Percentiles rank a stretch among this genome's conserved stretches.
Evolutionary conservation across 2,113 vertebrate species (phyloP).

Genomic region (Cacatua alba): DNA sequence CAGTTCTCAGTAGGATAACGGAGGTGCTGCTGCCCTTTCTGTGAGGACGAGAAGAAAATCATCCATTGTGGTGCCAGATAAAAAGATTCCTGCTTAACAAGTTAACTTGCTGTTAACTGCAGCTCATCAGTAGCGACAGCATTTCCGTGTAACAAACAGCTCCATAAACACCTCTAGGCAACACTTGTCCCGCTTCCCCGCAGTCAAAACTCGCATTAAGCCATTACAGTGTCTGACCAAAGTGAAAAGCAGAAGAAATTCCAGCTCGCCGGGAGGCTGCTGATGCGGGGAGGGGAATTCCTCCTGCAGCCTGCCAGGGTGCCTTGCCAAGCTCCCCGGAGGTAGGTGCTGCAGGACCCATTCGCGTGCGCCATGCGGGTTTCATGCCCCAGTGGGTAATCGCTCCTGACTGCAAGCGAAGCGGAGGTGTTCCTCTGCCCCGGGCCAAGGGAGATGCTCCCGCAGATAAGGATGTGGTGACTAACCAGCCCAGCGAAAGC

Average conservation of each 20-base stretch:
- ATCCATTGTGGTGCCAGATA: not conserved
- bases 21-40: not conserved
- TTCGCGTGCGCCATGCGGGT: not conserved
- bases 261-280: not conserved
- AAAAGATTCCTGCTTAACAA: not conserved
- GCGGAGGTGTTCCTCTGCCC: not conserved
- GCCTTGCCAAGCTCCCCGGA: not conserved
- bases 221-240: not conserved
- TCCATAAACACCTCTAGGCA: not conserved
- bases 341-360: not conserved
- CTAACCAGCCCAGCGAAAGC: not conserved
- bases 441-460: not conserved
- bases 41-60: not conserved
- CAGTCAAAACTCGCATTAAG: not conserved
- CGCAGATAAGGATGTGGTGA: not conserved
- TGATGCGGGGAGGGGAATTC: not conserved
- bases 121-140: not conserved
- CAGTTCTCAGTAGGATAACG: not conserved
- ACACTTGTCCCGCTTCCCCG: not conserved
- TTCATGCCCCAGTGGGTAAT: not conserved
- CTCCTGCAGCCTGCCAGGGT: not conserved
- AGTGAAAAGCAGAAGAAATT: not conserved
- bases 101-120: not conserved
- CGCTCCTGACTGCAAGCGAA: not conserved
- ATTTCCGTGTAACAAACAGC: not conserved